Percentiles rank a stretch among this genome's conserved stretches.
Evolutionary conservation across 2,797 vertebrate species (phyloP).

Genomic region (Phoxinus dragarum): DNA sequence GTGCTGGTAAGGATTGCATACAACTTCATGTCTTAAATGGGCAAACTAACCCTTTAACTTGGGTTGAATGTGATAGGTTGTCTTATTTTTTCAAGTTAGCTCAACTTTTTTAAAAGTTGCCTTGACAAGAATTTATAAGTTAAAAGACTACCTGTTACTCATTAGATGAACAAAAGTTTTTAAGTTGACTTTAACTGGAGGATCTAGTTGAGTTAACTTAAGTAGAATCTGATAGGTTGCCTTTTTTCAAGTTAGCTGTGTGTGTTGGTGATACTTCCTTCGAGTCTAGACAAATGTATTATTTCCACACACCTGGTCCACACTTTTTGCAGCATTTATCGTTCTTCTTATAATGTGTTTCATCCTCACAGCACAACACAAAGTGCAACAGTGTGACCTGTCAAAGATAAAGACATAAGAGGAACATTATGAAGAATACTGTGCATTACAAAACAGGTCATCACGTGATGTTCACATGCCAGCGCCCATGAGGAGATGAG

Average conservation of each 20-base stretch:
- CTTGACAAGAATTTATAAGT: neutral
- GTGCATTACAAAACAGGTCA: neutral
- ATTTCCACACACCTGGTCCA: constrained; percentile 66
- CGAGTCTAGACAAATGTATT: neutral
- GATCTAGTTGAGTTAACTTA: neutral
- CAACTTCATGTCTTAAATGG: too few relatives aligned
- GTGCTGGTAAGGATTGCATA: too few relatives aligned
- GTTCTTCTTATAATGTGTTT: constrained; percentile 44
- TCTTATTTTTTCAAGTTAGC: neutral
- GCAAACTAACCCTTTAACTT: too few relatives aligned
- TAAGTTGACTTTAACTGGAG: neutral
- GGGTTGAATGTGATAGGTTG: too few relatives aligned
- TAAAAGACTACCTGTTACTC: neutral
- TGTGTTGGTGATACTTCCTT: neutral
- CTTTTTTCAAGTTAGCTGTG: neutral
- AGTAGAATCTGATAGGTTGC: too few relatives aligned
- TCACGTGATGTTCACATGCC: neutral
- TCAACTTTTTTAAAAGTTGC: neutral
- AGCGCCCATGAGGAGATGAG: neutral
- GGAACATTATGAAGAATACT: neutral
- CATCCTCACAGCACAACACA: constrained; percentile 61
- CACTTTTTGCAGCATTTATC: constrained; percentile 73
- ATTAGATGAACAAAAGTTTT: neutral
- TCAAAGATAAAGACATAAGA: neutral
- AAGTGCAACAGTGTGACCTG: constrained; percentile 56